Evolutionary conservation across 2,113 vertebrate genomes (phyloP), one percentile per base, ranked within the genome.

Genomic region (Pipa parva): DNA sequence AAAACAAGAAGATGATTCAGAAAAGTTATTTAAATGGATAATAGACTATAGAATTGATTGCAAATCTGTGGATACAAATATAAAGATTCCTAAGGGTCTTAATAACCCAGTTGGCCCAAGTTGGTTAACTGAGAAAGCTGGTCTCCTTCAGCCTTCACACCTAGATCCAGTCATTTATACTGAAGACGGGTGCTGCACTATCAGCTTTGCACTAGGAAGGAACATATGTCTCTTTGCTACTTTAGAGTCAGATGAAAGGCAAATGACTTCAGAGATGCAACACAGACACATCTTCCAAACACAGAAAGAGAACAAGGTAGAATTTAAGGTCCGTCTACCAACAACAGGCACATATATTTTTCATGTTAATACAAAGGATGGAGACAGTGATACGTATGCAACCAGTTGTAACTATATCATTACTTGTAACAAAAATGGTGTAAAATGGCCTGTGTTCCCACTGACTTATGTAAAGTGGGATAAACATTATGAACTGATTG

Each of bases 341-440:
- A 61, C 48, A 11, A 18, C 73, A 5, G 78, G 76, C 6, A 22
- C 71, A 7, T 80, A 74, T 45, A 51, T 72, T 18, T 46, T 80
- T n/a, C 26, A 39, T 11, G 62, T 80, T 17, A 76, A 74, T 49
- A 37, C 66, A 24, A 72, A 68, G 59, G 26, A 56, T 8, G 11
- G 42, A 12, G 66, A 54, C 7, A 52, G 15, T 22, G 59, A 58
- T 2, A 24, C 22, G 1, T 77, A 76, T 13, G 26, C 71, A 29
- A 9, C 50, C n/a, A 36, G 51, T 10, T 77, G 77, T 55, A 74
- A 68, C 63, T 80, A 80, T 54, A 31, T 80, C 20, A 68, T 80
- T 45, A 72, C 66, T 12, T 80, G 79, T 24, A 63, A 24, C 7
- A 75, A 76, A 12, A 22, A 36, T 21, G 66, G n/a, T 17, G 73